Conservation (phyloP, 2,797 vertebrate genomes). For the Platyrinchus mystaceus region DNA sequence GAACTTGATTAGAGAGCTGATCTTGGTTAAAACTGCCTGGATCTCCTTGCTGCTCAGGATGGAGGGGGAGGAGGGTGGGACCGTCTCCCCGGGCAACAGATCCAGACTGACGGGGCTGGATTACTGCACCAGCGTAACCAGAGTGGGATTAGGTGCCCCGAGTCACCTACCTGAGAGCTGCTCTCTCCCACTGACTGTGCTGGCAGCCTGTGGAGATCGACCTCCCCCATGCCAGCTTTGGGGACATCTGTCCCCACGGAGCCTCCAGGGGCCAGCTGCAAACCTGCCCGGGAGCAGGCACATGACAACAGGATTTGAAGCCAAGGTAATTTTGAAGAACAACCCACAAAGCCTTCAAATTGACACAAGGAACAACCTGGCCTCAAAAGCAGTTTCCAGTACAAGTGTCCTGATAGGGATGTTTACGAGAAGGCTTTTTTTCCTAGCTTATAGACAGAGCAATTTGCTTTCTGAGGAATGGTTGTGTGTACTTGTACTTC, state of each 20-base stretch:
- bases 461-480: not conserved
- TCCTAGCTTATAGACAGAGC: not conserved
- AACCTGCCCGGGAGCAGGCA: not conserved
- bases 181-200: not conserved
- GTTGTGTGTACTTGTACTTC: not conserved
- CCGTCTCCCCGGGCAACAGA: not conserved
- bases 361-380: not conserved
- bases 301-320: not conserved
- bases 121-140: not conserved
- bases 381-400: accelerated
- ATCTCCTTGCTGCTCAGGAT: constrained; percentile 16
- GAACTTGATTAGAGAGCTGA: constrained; percentile 51
- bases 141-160: not conserved
- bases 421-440: not conserved
- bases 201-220: not conserved
- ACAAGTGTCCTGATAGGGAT: not conserved
- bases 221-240: accelerated
- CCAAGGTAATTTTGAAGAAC: not conserved
- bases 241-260: not conserved
- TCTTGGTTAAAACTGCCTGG: constrained; percentile 54
- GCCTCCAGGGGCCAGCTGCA: not conserved
- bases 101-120: constrained; percentile 10
- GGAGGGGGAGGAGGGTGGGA: not conserved
- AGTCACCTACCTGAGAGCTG: not conserved
- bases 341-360: not conserved